Conservation (phyloP, 2,797 vertebrate genomes). For the Poecilia velifera region DNA sequence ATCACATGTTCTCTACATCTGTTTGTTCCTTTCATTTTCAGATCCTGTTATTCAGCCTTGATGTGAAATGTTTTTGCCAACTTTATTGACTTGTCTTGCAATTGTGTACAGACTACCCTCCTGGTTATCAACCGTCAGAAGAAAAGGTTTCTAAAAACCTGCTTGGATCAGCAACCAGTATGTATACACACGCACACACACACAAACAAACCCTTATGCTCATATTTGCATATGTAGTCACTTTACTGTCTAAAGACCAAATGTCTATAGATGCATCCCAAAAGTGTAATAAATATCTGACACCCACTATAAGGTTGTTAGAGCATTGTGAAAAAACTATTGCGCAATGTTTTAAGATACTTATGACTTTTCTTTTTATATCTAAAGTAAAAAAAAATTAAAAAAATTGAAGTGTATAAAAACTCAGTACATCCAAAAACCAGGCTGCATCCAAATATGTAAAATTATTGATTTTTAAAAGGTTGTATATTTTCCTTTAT, state of each 20-base stretch:
- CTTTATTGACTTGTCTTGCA: slow-evolving; percentile 24
- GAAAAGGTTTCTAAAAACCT: slow-evolving; percentile 96
- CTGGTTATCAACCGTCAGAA: slow-evolving; percentile 90
- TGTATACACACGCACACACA: slow-evolving; percentile 72
- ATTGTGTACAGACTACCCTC: slow-evolving; percentile 86
- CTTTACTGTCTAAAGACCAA: background rate
- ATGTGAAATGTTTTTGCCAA: background rate
- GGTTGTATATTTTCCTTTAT: background rate
- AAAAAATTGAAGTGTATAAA: background rate
- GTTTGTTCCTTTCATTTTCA: background rate
- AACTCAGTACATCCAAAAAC: background rate
- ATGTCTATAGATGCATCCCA: background rate
- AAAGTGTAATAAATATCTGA: background rate
- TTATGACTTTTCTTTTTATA: background rate
- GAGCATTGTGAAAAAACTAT: background rate
- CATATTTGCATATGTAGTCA: background rate
- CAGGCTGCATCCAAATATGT: background rate
- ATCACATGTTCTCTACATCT: background rate
- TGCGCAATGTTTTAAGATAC: background rate
- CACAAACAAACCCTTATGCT: background rate
- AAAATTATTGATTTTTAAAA: background rate
- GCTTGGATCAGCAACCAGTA: slow-evolving; percentile 96
- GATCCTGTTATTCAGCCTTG: background rate
- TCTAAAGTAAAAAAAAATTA: background rate
- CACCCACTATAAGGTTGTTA: background rate